Conservation (phyloP, 2,797 vertebrate species). For the Sebastes melanostomus region DNA sequence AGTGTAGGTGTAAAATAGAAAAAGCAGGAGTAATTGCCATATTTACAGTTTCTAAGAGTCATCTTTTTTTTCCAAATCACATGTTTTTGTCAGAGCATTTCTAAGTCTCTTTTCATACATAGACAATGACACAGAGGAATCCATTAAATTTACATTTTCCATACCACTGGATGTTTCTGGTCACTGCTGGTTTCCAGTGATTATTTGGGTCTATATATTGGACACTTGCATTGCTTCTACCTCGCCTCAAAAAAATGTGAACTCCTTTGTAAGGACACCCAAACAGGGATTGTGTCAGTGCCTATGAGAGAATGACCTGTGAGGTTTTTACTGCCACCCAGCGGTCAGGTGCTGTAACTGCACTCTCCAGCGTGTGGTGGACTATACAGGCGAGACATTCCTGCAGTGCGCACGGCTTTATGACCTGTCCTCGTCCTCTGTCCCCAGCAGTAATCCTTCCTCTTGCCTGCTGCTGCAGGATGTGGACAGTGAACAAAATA, state of each 20-base stretch:
- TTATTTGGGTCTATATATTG: not conserved
- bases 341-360: conserved; percentile 47
- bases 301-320: not conserved
- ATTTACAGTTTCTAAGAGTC: too few relatives aligned
- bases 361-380: not conserved
- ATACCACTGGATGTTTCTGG: too few relatives aligned
- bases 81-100: too few relatives aligned
- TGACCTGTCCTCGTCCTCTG: conserved; percentile 63
- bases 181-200: not conserved
- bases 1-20: too few relatives aligned
- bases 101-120: too few relatives aligned
- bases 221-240: not conserved
- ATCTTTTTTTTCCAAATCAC: too few relatives aligned
- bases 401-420: conserved; percentile 61
- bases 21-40: too few relatives aligned
- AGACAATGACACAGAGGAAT: too few relatives aligned
- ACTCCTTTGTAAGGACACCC: not conserved
- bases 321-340: conserved; percentile 52
- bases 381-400: conserved; percentile 51
- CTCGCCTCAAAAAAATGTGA: not conserved
- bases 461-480: conserved; percentile 2
- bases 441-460: conserved; percentile 16
- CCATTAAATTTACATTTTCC: too few relatives aligned
- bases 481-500: conserved; percentile 12
- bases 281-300: not conserved